Percentiles rank a stretch among this genome's conserved stretches.
phyloP scores from a whole-genome alignment of 2,113 vertebrate genomes.

The Barnardius zonarius region DNA sequence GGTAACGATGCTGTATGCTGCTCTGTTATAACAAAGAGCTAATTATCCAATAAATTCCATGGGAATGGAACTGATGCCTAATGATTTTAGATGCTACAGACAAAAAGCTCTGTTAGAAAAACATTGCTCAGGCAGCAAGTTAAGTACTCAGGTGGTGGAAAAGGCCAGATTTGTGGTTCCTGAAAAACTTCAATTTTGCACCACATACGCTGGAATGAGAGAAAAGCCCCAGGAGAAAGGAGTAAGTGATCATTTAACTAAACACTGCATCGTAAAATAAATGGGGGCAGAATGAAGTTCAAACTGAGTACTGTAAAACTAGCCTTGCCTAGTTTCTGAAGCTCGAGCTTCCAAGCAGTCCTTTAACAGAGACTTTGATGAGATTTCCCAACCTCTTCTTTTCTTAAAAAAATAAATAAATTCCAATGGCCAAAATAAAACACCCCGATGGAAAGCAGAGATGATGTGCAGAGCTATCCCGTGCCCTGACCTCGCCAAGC shows the following conservation, averaged over 20 bases:
- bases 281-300: background rate
- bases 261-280: background rate
- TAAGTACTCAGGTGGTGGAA: background rate
- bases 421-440: background rate
- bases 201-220: background rate
- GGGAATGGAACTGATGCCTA: background rate
- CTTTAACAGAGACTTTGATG: fast-evolving
- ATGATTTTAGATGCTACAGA: background rate
- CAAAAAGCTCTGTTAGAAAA: background rate
- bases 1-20: background rate
- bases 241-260: slow-evolving; percentile 17
- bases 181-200: background rate
- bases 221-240: slow-evolving; percentile 34
- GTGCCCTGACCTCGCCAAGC: fast-evolving
- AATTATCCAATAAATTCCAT: background rate
- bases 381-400: background rate
- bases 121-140: background rate
- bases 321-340: background rate
- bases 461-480: background rate
- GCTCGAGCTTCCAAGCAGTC: background rate
- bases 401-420: background rate
- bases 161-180: background rate
- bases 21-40: background rate
- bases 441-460: background rate
- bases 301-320: background rate